Evolutionary conservation across 1,140 invertebrate species (phyloP), one percentile per base, ranked within the genome.

Genomic region (Nylanderia fulva): DNA sequence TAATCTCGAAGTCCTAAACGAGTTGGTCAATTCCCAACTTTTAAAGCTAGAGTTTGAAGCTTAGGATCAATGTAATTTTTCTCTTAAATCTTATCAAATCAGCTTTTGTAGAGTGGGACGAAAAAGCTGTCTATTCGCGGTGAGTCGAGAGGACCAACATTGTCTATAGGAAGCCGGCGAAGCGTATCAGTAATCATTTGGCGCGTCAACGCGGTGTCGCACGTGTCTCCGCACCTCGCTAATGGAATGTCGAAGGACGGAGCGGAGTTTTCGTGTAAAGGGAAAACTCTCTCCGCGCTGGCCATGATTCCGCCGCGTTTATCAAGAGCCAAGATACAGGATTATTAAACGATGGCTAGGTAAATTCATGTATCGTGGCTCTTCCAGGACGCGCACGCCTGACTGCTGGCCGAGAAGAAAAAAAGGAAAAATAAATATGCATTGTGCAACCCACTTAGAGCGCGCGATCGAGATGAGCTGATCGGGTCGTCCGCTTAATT

Each of bases 401-500:
- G 36, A 80, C 42, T 18, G 64, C 64, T 80, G 77, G 48, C 18
- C 42, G 39, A 45, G n/a, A 66, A 66, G 42, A 66, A 36, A 77
- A 48, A 69, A 54, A 39, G 21, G 21, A 56, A 56, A 80, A 80
- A 42, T 33, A 42, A 64, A n/a, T 54, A 60, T 33, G 21, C 76
- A 36, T 84, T 71, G n/a, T n/a, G 61, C 39, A 68, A 72, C 72
- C 60, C 45, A 83, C 71, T 58, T 82, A 21, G 58, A 63, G 29
- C 11, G 60, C 74, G 27, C 54, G 82, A 66, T 85, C 58, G 24
- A 36, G 29, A 24, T 24, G 21, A 86, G 71, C 56, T 80, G 18
- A 42, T 77, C 84, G 69, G 45, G 76, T 89, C 77, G 75, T 36
- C 71, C 85, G 71, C 64, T 13, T 83, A 88, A 71, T 88, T 89